Evolutionary conservation across 2,797 vertebrate species (phyloP), one percentile per base, ranked within the genome.

Genomic region (Pelobates cultripes): DNA sequence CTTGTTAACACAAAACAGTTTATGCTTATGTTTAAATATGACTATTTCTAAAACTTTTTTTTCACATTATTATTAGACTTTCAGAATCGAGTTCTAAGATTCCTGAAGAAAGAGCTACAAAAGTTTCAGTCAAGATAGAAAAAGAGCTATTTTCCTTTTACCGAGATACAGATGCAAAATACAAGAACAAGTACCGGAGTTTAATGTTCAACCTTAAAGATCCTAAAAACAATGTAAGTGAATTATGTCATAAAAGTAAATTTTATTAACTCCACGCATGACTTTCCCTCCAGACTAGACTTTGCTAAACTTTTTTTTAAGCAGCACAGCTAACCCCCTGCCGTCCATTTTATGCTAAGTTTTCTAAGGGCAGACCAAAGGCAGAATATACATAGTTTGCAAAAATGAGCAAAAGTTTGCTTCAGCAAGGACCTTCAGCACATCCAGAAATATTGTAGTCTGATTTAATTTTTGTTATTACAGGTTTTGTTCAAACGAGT

Each of bases 171-270:
- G 98, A 99, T 73, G 95, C 96, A 43, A 99, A 99, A 86, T 99
- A 99, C 89, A 99, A 99, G 91, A 99, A 96, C 92, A 99, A 99
- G 88, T 99, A 99, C 78, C 92, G 98, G 91, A 99, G 98, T 89
- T 89, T 99, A 89, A 99, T 96, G 94, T 99, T 99, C 88, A 99
- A 99, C 91, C 94, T 99, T 43, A 99, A 97, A 92, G 98, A 99
- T 87, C 94, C 96, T 55, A 99, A 99, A 94, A 99, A 99, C 89
- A 98, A 97, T 17, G 98, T 97, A 94, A 90, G 97, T 95, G 70
- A 84, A 28, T 64, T 17, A 12, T 82, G 77, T 13, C 76, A 2
- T 86, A 75, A 17, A 57, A 15, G 47, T 57, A 12, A 1, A 4
- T 12, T 57, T 57, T 57, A 57, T 6, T 1, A 51, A 51, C 47